phyloP scores from a whole-genome alignment of 2,888 invertebrate genomes.

The Pardosa pseudoannulata region DNA sequence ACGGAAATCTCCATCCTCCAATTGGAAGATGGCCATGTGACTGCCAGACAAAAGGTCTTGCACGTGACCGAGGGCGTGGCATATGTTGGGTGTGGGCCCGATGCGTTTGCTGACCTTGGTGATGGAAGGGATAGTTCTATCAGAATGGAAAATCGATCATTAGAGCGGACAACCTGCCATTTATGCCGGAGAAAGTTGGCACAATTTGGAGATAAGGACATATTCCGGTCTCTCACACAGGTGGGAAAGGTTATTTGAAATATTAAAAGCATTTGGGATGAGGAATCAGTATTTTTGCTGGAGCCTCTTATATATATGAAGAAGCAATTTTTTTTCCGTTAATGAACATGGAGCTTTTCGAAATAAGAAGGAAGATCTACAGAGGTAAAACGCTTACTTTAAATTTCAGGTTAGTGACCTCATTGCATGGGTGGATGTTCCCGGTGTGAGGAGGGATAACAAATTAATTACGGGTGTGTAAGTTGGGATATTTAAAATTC shows the following conservation, averaged over 20 bases:
- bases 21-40: slow-evolving; percentile 31
- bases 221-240: not conserved
- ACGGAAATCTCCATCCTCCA: not conserved
- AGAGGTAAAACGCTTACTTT: no score
- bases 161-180: not conserved
- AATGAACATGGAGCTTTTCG: no score
- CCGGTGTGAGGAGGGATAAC: no score
- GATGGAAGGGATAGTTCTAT: slow-evolving; percentile 23
- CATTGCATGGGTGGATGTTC: no score
- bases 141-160: not conserved
- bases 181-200: not conserved
- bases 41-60: not conserved
- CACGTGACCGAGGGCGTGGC: slow-evolving; percentile 42
- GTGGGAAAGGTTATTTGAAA: not conserved
- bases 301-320: no score
- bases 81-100: slow-evolving; percentile 48
- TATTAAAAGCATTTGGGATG: no score
- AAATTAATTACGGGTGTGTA: no score
- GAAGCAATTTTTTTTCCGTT: no score
- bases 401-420: no score
- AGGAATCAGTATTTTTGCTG: no score
- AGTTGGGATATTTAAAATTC: no score
- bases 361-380: no score
- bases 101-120: slow-evolving; percentile 54
- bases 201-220: not conserved